Conservation (phyloP, 2,113 vertebrate genomes). For the Theristicus caerulescens region DNA sequence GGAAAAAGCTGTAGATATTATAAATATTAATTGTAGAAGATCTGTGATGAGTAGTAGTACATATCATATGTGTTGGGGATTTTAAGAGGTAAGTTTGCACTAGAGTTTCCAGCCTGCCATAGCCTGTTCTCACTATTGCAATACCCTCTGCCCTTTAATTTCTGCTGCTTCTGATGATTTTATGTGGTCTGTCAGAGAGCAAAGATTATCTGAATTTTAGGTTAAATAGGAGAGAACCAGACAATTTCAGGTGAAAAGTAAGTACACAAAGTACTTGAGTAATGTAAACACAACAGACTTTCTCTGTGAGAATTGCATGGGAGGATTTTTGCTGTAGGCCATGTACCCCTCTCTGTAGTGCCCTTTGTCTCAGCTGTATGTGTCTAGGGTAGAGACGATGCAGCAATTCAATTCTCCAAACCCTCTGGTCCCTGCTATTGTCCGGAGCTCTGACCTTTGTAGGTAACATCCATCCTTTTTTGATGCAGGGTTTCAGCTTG, state of each 20-base stretch:
- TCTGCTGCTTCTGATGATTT: neutral
- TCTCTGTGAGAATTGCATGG: neutral
- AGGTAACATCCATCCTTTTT: neutral
- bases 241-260: neutral
- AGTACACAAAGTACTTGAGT: neutral
- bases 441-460: constrained; percentile 26
- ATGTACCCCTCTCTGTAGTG: neutral
- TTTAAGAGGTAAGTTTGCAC: neutral
- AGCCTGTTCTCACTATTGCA: neutral
- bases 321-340: neutral
- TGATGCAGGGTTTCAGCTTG: neutral
- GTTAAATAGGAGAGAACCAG: neutral
- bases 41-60: neutral
- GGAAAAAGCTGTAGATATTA: neutral
- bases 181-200: neutral
- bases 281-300: neutral
- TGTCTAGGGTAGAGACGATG: neutral
- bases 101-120: neutral
- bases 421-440: neutral
- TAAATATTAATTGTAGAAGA: neutral
- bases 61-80: neutral
- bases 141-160: neutral
- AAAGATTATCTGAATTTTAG: neutral
- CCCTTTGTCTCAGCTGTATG: neutral
- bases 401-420: neutral